Base-by-base conservation (phyloP, 2,113 vertebrate genomes). In the Anolis sagrei region DNA sequence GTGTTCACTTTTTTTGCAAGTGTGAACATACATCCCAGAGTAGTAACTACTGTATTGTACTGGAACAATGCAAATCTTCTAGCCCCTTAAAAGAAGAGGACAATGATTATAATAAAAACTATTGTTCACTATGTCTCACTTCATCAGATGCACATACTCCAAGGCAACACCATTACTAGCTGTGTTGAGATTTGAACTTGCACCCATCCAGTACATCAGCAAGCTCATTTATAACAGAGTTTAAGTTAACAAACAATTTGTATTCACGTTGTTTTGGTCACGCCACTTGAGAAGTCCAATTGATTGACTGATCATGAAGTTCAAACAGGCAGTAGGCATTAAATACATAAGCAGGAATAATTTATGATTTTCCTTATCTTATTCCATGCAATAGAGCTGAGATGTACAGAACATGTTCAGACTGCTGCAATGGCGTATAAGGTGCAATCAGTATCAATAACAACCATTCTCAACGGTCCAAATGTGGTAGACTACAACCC, bases 281-380 rank as follows among this genome's bases (percentile, higher is more conserved):
- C 25, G 62, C 36, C 8, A 61, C 34, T 86, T 62, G 77, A 62
- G 74, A 68, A 64, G 27, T 44, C 51, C 27, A 70, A 16, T 44
- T 66, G 48, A 16, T 44, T 66, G 48, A 68, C 61, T 68, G 11
- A 21, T 66, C 62, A 70, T 21, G 54, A 23, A 73, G 39, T 32
- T 1, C 39, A 80, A 19, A 29, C 29, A 13, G 84, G 69, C 44
- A 51, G 7, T 34, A 74, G 36, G 36, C 54, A 74, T 49, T 73
- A 72, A 85, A 32, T 16, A 84, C 25, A 73, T 69, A 44, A 74
- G 49, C 73, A 74, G 54, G 78, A 74, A 39, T 74, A 74, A 86
- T 80, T 80, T 86, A 86, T 80, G 84, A 25, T 34, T 74, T 61
- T 80, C 44, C 78, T 86, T 86, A 86, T 86, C 84, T 86, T 70